phyloP scores from a whole-genome alignment of 2,797 vertebrate genomes.

The Babyrousa celebensis region DNA sequence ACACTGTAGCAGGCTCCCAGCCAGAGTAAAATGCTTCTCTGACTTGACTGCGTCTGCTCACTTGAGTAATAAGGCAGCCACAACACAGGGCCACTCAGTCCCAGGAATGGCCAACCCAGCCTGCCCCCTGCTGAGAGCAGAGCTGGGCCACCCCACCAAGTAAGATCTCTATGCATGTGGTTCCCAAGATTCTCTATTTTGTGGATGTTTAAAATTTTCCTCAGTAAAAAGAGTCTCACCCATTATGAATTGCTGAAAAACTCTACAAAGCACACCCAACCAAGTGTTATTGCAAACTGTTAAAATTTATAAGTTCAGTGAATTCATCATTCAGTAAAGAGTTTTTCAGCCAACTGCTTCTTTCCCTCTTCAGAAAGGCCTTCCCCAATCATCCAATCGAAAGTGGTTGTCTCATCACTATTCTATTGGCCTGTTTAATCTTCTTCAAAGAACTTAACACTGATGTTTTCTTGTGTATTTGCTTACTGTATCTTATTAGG shows the following conservation, averaged over 20 bases:
- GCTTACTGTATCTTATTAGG: conserved; percentile 40
- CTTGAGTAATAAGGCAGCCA: background rate
- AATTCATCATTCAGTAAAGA: conserved; percentile 59
- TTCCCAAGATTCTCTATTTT: conserved; percentile 44
- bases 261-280: conserved; percentile 24
- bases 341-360: conserved; percentile 29
- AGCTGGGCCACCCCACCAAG: background rate
- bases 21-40: conserved; percentile 2
- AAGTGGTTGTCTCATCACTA: conserved; percentile 5
- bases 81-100: background rate
- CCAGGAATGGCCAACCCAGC: background rate
- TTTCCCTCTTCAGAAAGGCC: conserved; percentile 32
- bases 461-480: conserved; percentile 45
- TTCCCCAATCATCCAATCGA: background rate
- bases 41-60: background rate
- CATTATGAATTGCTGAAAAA: conserved; percentile 47
- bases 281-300: conserved; percentile 22
- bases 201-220: conserved; percentile 62
- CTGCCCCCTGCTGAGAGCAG: background rate
- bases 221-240: background rate
- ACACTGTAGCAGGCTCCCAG: background rate
- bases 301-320: conserved; percentile 25
- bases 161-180: conserved; percentile 9
- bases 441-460: conserved; percentile 58
- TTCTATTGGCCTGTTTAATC: conserved; percentile 8